Percentiles rank a stretch among this genome's conserved stretches.
Conservation (phyloP, 2,113 vertebrate species). For the Pteronura brasiliensis region DNA sequence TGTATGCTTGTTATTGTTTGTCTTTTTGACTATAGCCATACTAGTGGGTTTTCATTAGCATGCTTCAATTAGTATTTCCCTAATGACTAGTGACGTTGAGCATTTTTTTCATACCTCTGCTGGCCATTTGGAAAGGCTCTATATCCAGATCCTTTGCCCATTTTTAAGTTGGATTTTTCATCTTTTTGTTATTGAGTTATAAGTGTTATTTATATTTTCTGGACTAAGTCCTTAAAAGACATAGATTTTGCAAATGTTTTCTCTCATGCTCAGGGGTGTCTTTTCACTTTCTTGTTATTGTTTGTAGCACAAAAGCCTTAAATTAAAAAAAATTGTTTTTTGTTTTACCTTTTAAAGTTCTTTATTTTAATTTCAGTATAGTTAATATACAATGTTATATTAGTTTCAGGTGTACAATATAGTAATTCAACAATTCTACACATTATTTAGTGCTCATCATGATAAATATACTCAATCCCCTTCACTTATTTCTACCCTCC, state of each 20-base stretch:
- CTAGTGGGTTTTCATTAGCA: not conserved
- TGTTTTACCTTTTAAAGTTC: not conserved
- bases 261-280: not conserved
- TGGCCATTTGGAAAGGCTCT: not conserved
- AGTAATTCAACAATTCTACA: not conserved
- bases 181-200: not conserved
- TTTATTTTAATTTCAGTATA: not conserved
- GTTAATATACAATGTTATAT: not conserved
- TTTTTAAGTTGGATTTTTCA: not conserved
- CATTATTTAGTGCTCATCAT: not conserved
- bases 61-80: not conserved
- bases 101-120: not conserved
- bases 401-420: not conserved
- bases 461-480: not conserved
- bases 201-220: not conserved
- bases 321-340: not conserved
- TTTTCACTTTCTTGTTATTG: not conserved
- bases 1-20: not conserved
- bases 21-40: not conserved
- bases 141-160: not conserved
- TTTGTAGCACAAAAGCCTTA: not conserved
- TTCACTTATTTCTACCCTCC: not conserved
- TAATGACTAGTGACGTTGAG: not conserved
- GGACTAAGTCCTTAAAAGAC: not conserved
- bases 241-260: not conserved